Base-by-base conservation (phyloP, 2,113 vertebrate species). In the Acinonyx jubatus region DNA sequence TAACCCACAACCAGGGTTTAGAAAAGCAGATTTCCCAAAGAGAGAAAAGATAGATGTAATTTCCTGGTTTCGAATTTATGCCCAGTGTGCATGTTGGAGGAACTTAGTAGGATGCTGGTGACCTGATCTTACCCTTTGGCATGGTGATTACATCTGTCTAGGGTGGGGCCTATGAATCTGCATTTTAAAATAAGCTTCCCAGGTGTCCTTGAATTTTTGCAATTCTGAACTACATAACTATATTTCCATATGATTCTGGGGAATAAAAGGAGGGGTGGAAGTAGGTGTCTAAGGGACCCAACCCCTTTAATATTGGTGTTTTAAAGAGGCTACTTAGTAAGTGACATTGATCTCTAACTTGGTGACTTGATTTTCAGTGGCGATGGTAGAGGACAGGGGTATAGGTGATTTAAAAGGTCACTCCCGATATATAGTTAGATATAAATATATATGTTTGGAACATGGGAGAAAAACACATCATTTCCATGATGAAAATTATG, bases 361-460 rank as follows among this genome's bases (percentile, higher is more conserved):
- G 69, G 52, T 71, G 65, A 68, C 29, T 97, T 87, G 31, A n/a
- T 84, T 96, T 94, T 92, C n/a, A 80, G 25, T 55, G 66, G 21
- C 57, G 5, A 69, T 33, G 14, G 33, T 18, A 91, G 36, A 27
- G 25, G n/a, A 63, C 50, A 71, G 23, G 33, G 31, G 31, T 25
- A 38, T 50, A 31, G 2, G 27, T 11, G 18, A 5, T 31, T 79
- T 73, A 18, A 87, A 82, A 71, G 87, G 76, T 84, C 31, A 80
- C n/a, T 29, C 65, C 82, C 3, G n/a, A 27, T 48, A 65, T 13
- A 48, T 45, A 84, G 83, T 19, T 65, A 45, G 79, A 41, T 78
- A 19, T 66, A 76, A 95, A 93, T 25, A 41, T 13, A 41, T 25
- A 41, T 33, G 9, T 79, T 48, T 84, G 38, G 19, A 63, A 66